Conservation (phyloP, 1,140 invertebrate genomes). For the Trichonephila clavata region DNA sequence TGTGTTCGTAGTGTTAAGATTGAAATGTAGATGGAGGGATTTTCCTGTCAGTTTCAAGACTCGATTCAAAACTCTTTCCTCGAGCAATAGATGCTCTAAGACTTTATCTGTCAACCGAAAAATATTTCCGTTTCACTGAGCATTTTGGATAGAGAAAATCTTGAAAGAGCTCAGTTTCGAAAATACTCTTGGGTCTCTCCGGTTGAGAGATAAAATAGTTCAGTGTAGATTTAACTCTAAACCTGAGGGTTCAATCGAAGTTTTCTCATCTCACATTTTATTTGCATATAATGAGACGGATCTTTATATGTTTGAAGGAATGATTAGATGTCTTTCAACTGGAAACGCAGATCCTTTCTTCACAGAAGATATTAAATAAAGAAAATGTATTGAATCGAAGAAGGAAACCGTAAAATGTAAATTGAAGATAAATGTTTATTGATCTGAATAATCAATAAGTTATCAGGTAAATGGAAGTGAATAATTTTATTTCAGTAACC, state of each 20-base stretch:
- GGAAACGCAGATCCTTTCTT: not conserved
- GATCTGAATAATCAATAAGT: no score
- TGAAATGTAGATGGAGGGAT: constrained; percentile 35
- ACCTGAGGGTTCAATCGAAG: not conserved
- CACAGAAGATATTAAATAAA: not conserved
- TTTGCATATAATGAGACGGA: not conserved
- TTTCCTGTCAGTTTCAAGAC: not conserved
- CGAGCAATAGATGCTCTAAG: constrained; percentile 24
- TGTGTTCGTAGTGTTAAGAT: constrained; percentile 1
- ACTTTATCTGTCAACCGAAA: constrained; percentile 62
- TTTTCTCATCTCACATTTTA: not conserved
- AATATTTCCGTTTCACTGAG: constrained; percentile 52
- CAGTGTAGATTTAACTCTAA: constrained; percentile 14
- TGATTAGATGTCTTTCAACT: not conserved
- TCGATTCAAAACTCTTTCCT: not conserved
- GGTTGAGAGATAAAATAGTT: constrained; percentile 12
- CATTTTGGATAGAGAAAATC: constrained; percentile 21
- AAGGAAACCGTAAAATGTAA: no score
- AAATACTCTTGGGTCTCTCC: not conserved
- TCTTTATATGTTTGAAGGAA: not conserved
- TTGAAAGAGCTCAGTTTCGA: not conserved
- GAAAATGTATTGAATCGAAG: not conserved
- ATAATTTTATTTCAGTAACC: no score
- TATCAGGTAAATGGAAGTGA: no score
- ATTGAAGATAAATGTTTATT: no score